Evolutionary conservation across 2,797 vertebrate genomes (phyloP).

Genomic region (Avahi laniger): DNA sequence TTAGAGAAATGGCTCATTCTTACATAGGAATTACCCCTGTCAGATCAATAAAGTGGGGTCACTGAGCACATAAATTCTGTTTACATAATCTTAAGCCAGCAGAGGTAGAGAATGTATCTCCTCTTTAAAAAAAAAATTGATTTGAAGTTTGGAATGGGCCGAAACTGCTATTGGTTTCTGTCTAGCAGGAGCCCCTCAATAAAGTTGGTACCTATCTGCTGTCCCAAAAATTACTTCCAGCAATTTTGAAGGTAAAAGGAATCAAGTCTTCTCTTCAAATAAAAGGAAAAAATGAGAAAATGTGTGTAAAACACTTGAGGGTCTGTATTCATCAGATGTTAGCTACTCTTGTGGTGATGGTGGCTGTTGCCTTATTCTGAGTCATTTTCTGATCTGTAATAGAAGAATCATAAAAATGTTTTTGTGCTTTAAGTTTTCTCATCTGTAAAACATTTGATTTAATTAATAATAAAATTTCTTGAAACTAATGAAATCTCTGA

Average conservation of each 20-base stretch:
- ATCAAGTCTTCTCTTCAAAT: neutral
- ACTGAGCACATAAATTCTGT: conserved; percentile 61
- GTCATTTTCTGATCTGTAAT: neutral
- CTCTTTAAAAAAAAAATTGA: neutral
- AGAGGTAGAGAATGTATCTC: neutral
- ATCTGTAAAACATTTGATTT: neutral
- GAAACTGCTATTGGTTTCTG: neutral
- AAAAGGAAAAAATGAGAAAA: neutral
- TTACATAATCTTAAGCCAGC: conserved; percentile 26
- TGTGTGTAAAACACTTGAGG: neutral
- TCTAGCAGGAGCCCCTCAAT: neutral
- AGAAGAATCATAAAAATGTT: no score
- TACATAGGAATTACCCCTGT: conserved; percentile 44
- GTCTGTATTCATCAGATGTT: neutral
- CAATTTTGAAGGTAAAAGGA: neutral
- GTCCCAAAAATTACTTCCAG: neutral
- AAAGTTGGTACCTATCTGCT: neutral
- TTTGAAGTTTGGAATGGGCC: conserved; percentile 11
- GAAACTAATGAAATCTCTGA: neutral
- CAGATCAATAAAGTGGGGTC: conserved; percentile 49
- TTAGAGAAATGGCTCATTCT: conserved; percentile 50
- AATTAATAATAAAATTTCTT: neutral
- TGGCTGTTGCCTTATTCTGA: neutral
- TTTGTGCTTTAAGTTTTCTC: neutral
- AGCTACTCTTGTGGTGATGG: neutral